Evolutionary conservation across 2,113 vertebrate species (phyloP).

Genomic region (Malurus cyaneus): DNA sequence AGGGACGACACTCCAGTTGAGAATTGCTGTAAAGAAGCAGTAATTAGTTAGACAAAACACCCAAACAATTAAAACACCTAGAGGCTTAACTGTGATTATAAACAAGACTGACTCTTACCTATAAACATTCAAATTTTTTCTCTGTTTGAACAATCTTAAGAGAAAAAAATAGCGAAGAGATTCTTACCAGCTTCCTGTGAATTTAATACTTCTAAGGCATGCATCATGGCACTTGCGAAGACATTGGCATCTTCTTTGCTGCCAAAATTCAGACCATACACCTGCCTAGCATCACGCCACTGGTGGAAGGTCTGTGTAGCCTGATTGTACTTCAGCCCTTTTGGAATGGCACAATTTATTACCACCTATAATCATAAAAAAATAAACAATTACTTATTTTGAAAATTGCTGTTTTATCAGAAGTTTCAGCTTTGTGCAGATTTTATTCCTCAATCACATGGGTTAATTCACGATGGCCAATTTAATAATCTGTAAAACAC

Average conservation of each 20-base stretch:
- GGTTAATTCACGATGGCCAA: not conserved
- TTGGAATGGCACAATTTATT: slow-evolving; percentile 99
- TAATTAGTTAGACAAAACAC: not conserved
- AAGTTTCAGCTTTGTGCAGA: not conserved
- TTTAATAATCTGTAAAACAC: not conserved
- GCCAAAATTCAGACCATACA: slow-evolving; percentile 98
- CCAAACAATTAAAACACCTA: not conserved
- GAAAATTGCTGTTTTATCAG: not conserved
- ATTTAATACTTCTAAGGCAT: slow-evolving; percentile 98
- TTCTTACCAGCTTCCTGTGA: slow-evolving; percentile 91
- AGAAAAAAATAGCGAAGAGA: not conserved
- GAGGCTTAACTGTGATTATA: not conserved
- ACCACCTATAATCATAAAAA: slow-evolving; percentile 82
- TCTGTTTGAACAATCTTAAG: not conserved
- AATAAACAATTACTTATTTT: not conserved
- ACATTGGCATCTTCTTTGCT: slow-evolving; percentile 99
- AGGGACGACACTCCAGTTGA: not conserved
- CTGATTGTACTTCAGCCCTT: slow-evolving; percentile 99
- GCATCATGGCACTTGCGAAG: slow-evolving; percentile 99
- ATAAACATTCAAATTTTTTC: not conserved
- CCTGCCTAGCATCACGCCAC: slow-evolving; percentile 96
- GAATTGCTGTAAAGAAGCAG: not conserved
- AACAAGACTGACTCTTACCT: not conserved
- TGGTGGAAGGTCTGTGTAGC: slow-evolving; percentile 98
- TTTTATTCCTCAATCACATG: not conserved